phyloP scores from a whole-genome alignment of 2,113 vertebrate genomes.

The Tachysurus vachellii region DNA sequence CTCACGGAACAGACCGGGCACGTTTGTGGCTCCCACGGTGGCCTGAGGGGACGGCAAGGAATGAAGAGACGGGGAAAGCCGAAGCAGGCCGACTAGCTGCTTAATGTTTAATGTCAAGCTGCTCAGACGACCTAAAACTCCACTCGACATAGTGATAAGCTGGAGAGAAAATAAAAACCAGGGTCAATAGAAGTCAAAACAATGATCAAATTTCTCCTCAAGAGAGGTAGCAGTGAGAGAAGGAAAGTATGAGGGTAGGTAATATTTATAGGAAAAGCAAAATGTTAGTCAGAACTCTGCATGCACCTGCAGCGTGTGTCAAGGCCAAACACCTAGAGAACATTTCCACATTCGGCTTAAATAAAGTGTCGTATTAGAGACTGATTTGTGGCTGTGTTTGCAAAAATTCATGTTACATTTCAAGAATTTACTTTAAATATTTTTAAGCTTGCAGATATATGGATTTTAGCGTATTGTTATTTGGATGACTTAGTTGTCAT shows the following conservation, averaged over 20 bases:
- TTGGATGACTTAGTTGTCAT: background rate
- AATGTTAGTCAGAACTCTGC: background rate
- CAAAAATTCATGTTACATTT: background rate
- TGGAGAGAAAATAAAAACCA: background rate
- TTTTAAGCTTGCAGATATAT: background rate
- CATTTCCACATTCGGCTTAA: background rate
- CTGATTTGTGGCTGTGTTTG: background rate
- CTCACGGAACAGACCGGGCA: slow-evolving; percentile 87
- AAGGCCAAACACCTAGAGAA: slow-evolving; percentile 5
- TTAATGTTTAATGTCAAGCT: slow-evolving; percentile 78
- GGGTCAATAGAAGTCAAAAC: background rate
- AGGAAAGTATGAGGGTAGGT: slow-evolving; percentile 17
- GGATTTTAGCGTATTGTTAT: background rate
- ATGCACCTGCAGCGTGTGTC: slow-evolving; percentile 19
- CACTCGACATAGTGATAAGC: slow-evolving; percentile 56
- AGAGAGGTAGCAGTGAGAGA: background rate
- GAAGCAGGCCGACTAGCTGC: slow-evolving; percentile 78
- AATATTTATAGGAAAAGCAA: slow-evolving; percentile 29
- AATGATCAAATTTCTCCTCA: background rate
- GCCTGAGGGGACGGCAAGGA: slow-evolving; percentile 69
- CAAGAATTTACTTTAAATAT: background rate
- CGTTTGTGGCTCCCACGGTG: slow-evolving; percentile 78
- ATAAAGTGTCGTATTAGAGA: background rate
- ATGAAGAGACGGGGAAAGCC: slow-evolving; percentile 72
- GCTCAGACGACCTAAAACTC: slow-evolving; percentile 75